Percentiles rank a stretch among this genome's conserved stretches.
Evolutionary conservation across 2,888 invertebrate genomes (phyloP).

Genomic region (Plusia festucae): DNA sequence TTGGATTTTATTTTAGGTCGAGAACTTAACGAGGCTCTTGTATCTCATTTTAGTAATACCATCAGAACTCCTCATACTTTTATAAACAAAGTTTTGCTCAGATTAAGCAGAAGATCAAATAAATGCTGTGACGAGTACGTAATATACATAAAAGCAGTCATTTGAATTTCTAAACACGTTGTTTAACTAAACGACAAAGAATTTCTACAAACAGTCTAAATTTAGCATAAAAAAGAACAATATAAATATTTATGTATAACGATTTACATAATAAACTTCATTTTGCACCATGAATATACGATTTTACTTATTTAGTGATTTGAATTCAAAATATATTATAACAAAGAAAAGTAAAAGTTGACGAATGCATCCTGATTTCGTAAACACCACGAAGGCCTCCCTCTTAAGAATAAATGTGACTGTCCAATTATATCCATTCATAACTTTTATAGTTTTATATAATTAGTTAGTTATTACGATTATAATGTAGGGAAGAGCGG

Average conservation of each 20-base stretch:
- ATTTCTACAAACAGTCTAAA: constrained; percentile 17
- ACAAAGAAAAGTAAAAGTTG: constrained; percentile 36
- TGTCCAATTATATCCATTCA: too few species aligned
- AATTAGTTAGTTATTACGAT: too few species aligned
- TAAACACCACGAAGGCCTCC: constrained; percentile 29
- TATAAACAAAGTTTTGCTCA: too few species aligned
- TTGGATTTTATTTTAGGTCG: too few species aligned
- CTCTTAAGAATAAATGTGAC: constrained; percentile 37
- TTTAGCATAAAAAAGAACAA: constrained; percentile 29
- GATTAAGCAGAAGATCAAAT: background rate
- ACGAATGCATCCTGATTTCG: constrained; percentile 41
- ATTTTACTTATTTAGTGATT: constrained; percentile 25
- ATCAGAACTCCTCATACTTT: too few species aligned
- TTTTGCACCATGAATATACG: constrained; percentile 20
- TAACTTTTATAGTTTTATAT: too few species aligned
- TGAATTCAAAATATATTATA: constrained; percentile 28
- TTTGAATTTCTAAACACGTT: constrained; percentile 24
- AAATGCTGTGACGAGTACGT: background rate
- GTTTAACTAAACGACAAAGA: constrained; percentile 21
- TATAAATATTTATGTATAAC: constrained; percentile 29
- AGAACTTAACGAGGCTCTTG: background rate
- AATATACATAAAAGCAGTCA: constrained; percentile 13
- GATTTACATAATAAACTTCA: constrained; percentile 45
- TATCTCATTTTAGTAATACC: too few species aligned
- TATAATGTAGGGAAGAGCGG: too few species aligned